Evolutionary conservation across 1,140 invertebrate species (phyloP).

Genomic region (Ostrea edulis): DNA sequence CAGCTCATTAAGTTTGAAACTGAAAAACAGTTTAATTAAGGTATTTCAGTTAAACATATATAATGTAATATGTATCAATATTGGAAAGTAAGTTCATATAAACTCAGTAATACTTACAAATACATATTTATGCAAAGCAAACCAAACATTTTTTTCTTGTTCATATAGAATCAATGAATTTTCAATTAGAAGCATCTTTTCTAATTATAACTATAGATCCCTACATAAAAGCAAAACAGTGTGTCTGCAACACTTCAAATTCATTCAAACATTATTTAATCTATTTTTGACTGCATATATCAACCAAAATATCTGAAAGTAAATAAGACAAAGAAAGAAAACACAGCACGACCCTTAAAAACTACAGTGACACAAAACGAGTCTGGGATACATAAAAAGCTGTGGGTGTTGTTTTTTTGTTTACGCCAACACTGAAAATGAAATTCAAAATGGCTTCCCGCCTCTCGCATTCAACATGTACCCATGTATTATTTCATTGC

Average conservation of each 20-base stretch:
- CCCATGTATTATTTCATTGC: background rate
- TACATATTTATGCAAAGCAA: background rate
- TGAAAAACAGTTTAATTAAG: background rate
- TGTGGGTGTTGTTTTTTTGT: background rate
- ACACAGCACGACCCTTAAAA: background rate
- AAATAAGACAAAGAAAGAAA: background rate
- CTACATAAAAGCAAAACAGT: background rate
- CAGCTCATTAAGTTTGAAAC: background rate
- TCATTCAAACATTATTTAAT: background rate
- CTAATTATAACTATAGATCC: background rate
- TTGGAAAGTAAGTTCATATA: background rate
- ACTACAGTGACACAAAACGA: background rate
- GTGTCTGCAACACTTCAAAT: background rate
- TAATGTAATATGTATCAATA: background rate
- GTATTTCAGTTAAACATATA: background rate
- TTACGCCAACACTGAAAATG: background rate
- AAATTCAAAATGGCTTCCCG: background rate
- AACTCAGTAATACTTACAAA: background rate
- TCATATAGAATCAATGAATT: background rate
- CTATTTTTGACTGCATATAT: background rate
- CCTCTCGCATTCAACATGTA: background rate
- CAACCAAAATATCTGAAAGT: background rate
- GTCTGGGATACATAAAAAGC: background rate
- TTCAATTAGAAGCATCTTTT: background rate
- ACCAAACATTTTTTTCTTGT: background rate